Conservation (phyloP, 2,113 vertebrate genomes). For the Desmodus rotundus region DNA sequence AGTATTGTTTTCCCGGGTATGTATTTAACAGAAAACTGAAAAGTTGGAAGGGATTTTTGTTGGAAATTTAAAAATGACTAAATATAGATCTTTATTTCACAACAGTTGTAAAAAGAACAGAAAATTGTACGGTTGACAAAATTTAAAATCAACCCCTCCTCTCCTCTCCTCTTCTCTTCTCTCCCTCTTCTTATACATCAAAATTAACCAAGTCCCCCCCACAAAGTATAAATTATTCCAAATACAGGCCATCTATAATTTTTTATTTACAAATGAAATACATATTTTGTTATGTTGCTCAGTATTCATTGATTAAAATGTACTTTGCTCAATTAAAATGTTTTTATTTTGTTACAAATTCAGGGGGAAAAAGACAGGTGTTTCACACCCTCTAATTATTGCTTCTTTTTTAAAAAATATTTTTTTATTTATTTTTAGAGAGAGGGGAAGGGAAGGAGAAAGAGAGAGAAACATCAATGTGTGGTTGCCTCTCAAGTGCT, state of each 20-base stretch:
- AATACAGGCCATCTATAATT: not conserved
- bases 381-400: not conserved
- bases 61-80: not conserved
- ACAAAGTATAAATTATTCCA: not conserved
- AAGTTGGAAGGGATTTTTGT: not conserved
- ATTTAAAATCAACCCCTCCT: not conserved
- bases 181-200: not conserved
- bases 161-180: not conserved
- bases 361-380: not conserved
- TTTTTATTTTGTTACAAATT: not conserved
- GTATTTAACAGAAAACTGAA: not conserved
- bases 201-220: not conserved
- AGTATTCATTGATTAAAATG: not conserved
- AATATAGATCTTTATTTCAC: not conserved
- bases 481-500: no score
- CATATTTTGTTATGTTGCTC: not conserved
- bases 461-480: no score
- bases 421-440: no score
- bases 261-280: conserved; percentile 13
- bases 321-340: not conserved
- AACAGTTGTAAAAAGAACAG: not conserved
- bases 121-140: not conserved
- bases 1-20: not conserved
- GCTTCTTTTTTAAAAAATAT: not conserved
- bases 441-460: no score